Evolutionary conservation across 1,140 invertebrate genomes (phyloP), one percentile per base, ranked within the genome.

Genomic region (Drosophila carrolli): DNA sequence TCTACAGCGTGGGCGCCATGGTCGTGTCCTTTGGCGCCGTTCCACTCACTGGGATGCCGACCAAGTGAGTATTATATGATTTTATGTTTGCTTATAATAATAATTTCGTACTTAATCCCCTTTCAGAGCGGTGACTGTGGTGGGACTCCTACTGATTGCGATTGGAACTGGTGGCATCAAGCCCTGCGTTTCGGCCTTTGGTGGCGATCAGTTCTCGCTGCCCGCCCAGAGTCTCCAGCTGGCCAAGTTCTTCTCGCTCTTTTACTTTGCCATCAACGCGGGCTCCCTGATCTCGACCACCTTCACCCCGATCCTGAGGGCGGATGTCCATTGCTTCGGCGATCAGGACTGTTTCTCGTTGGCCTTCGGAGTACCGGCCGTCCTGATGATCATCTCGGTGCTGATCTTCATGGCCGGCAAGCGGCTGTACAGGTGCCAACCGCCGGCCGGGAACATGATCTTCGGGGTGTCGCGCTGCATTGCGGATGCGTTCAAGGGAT

Each of bases 101-200:
- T 23, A 4, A 32, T 32, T 7, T n/a, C 16, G 10, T 35, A 43
- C 16, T 8, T 8, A 6, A 23, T 23, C 10, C 16, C 65, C 0
- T n/a, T 9, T 27, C 43, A 92, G 93, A 94, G 1, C 94, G 96
- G 94, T 97, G 37, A 95, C 96, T 2, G 94, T 98, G 7, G 8
- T 97, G n/a, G 97, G 97, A 0, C 93, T 98, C 60, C 7, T 59
- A 3, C 92, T 98, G 9, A 97, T 99, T 72, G 97, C 97, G 2
- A 65, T 98, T 9, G 98, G 98, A 1, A 98, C 97, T 0, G 99
- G 98, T 1, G 98, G 98, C 0, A 99, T 99, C 85, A 99, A 99
- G 91, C 98, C 99, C 0, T 99, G 98, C 91, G 98, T 99, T 0
- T 95, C 97, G 0, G 97, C 98, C 0, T 99, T 99, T 93, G 99